These are phyloP conservation scores for Basileuterus tristriatus DNA, from an alignment of 2,797 vertebrate genomes.

Conservation along the genomic window DNA sequence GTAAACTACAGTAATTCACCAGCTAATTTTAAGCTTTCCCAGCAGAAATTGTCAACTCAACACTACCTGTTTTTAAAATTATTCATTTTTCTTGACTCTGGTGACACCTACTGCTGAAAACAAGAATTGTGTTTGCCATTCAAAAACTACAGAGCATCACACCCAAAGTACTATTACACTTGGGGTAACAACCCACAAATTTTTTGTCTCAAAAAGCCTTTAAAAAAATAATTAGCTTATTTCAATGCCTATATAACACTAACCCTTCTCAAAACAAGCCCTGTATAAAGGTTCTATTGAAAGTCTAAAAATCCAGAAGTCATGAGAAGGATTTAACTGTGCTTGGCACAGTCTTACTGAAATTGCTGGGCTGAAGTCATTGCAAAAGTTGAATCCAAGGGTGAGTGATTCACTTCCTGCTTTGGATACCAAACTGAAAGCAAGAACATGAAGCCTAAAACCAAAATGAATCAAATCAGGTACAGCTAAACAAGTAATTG, in stretches of 20 bases:
- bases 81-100: background rate
- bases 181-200: background rate
- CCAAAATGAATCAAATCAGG: background rate
- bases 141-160: background rate
- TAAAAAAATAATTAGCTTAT: background rate
- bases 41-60: background rate
- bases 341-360: background rate
- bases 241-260: background rate
- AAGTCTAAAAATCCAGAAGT: background rate
- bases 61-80: background rate
- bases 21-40: background rate
- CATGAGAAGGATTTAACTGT: background rate
- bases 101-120: constrained; percentile 58
- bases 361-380: background rate
- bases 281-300: background rate
- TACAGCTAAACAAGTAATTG: background rate
- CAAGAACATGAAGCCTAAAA: background rate
- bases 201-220: background rate
- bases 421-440: background rate
- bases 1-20: background rate
- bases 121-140: background rate
- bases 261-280: background rate
- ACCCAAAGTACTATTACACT: background rate
- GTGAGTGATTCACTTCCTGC: background rate
- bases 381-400: background rate